Conservation (phyloP, 2,797 vertebrate species). For the Lepidocolaptes lacrymiger region DNA sequence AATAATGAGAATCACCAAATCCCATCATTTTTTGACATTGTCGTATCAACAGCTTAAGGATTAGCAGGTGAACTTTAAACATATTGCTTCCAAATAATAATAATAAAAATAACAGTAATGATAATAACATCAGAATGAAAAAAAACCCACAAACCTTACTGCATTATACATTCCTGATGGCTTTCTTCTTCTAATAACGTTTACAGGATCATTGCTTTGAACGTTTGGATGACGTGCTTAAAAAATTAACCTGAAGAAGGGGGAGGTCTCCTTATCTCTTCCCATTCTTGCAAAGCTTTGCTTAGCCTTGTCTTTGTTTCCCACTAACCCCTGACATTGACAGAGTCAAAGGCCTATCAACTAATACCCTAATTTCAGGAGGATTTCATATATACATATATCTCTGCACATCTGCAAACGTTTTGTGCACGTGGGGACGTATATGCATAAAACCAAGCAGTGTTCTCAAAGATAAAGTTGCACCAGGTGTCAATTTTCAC, state of each 20-base stretch:
- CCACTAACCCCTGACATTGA: slow-evolving; percentile 72
- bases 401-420: background rate
- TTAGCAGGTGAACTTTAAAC: slow-evolving; percentile 84
- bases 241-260: slow-evolving; percentile 80
- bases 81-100: slow-evolving; percentile 81
- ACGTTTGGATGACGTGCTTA: slow-evolving; percentile 44
- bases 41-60: slow-evolving; percentile 83
- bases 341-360: slow-evolving; percentile 74
- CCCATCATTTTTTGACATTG: slow-evolving; percentile 83
- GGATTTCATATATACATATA: slow-evolving; percentile 21
- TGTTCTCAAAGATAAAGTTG: slow-evolving; percentile 76
- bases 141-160: slow-evolving; percentile 8
- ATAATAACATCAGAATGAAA: slow-evolving; percentile 63
- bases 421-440: background rate
- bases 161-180: slow-evolving; percentile 60
- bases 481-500: slow-evolving; percentile 78
- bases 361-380: slow-evolving; percentile 72
- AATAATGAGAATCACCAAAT: slow-evolving; percentile 84
- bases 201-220: slow-evolving; percentile 65
- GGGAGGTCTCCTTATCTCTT: slow-evolving; percentile 69
- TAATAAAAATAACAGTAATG: slow-evolving; percentile 48
- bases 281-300: slow-evolving; percentile 56
- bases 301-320: slow-evolving; percentile 73
- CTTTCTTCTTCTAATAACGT: slow-evolving; percentile 62
- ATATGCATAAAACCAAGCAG: background rate